Evolutionary conservation across 2,113 vertebrate genomes (phyloP), one percentile per base, ranked within the genome.

Genomic region (Miniopterus natalensis): DNA sequence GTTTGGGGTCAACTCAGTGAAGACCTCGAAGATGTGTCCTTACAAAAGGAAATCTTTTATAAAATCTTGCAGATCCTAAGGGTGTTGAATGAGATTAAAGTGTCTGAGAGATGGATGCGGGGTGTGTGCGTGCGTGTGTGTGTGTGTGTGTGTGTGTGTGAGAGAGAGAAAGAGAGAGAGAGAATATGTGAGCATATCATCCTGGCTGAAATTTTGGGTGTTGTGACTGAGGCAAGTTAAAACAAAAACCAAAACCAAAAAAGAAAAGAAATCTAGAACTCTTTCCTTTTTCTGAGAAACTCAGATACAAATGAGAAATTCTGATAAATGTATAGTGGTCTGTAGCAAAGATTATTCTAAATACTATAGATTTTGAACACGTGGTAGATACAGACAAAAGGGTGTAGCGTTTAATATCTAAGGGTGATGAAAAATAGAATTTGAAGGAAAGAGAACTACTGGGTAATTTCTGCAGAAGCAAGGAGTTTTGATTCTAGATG

Each of bases 321-420:
- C 95, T 31, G 68, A 91, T 45, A 47, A 93, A 71, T 93, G 90
- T 80, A 57, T 55, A 25, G 74, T 77, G 57, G 88, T 96, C 85
- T 93, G 27, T 55, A 94, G 95, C 77, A 63, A 97, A 97, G n/a
- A 61, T 61, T 18, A 88, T 94, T 96, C 97, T 95, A 97, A 97
- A 92, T 79, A 25, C 57, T 7, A 31, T 45, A 65, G 66, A 31
- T 97, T 98, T 98, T 98, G 94, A 98, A 95, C 87, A 6, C 94
- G 92, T 84, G 94, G 92, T 95, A 94, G 79, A 18, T 65, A 61
- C 65, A 95, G 40, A 71, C 7, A 45, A 59, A 88, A 96, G 84
- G 15, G 75, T 92, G 94, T 78, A 96, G 40, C 40, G 90, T 83
- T 92, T 94, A 36, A 94, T 73, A 89, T 92, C 74, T 97, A 96